These are phyloP conservation scores for Drosophila paramelanica DNA, from an alignment of 2,888 invertebrate species.

Conservation along the genomic window DNA sequence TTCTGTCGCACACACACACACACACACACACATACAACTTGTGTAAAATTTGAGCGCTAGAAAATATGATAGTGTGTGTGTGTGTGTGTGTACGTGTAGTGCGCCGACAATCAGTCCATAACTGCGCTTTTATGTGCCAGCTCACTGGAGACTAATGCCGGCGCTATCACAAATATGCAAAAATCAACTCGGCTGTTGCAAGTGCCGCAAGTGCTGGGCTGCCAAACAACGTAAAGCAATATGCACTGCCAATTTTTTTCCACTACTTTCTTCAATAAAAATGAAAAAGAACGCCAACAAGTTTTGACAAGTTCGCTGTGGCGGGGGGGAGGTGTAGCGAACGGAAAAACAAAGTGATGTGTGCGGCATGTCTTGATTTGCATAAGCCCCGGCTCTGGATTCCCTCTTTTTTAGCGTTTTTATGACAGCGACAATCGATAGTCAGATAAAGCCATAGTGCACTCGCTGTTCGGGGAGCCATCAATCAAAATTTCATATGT, in stretches of 20 bases:
- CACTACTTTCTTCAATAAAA: conserved; percentile 39
- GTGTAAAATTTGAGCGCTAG: not conserved
- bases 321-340: too few species aligned
- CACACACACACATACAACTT: conserved; percentile 13
- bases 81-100: conserved; percentile 2
- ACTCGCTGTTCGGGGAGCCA: conserved; percentile 60
- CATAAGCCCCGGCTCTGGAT: conserved; percentile 64
- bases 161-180: conserved; percentile 74
- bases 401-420: conserved; percentile 56
- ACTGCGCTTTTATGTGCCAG: conserved; percentile 72
- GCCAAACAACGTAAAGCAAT: conserved; percentile 64
- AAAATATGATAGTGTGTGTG: not conserved
- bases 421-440: conserved; percentile 79
- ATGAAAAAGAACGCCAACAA: conserved; percentile 34
- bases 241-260: conserved; percentile 59
- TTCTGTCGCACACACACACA: conserved; percentile 23
- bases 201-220: conserved; percentile 43
- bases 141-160: conserved; percentile 76
- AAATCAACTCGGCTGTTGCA: conserved; percentile 73
- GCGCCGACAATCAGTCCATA: conserved; percentile 72
- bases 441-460: conserved; percentile 54
- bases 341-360: conserved; percentile 53
- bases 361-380: conserved; percentile 77
- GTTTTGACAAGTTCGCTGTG: conserved; percentile 60
- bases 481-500: conserved; percentile 76